Base-by-base conservation (phyloP, 2,888 invertebrate species). In the Drosophila mayaguana region DNA sequence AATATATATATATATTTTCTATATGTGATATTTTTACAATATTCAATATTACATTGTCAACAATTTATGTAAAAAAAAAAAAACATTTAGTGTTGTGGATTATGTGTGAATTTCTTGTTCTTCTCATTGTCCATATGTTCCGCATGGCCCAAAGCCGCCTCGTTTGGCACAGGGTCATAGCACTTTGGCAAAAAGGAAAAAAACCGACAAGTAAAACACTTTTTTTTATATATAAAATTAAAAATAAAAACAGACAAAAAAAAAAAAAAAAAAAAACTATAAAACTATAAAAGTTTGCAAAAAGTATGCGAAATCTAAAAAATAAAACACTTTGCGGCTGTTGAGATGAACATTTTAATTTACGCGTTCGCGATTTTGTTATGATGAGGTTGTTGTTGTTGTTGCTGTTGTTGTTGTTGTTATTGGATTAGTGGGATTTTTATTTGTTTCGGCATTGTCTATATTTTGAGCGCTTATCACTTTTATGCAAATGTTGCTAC, bases 131-230 rank as follows among this genome's bases (percentile, higher is more conserved):
- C 16, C 32, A 77, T 45, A 71, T 71, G 63, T 66, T 63, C 59
- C 14, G n/a, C 60, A 34, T 9, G 59, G 22, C 16, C 22, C 38
- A 12, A 32, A 50, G 46, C 43, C 22, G 60, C 5, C 45, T 62
- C 80, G 76, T 66, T 72, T 66, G 34, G 67, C 86, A 83, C 85
- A 86, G 85, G 88, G 85, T 88, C 86, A 88, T 83, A 88, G 78
- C 85, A 83, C 86, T 83, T 88, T 83, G 86, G 61, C 53, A 70
- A 69, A 60, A 40, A 54, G 25, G 22, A 38, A 40, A 53, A 11
- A 54, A n/a, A 6, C 11, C 36, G 0, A 12, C 20, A 12, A 20
- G 20, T 22, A 43, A 42, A 55, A 38, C 2, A 18, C 12, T 54
- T 20, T 22, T 51, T 22, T 54, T 25, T 54, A 54, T 25, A 40